Conservation (phyloP, 2,797 vertebrate genomes). For the Neoniphon sammara region DNA sequence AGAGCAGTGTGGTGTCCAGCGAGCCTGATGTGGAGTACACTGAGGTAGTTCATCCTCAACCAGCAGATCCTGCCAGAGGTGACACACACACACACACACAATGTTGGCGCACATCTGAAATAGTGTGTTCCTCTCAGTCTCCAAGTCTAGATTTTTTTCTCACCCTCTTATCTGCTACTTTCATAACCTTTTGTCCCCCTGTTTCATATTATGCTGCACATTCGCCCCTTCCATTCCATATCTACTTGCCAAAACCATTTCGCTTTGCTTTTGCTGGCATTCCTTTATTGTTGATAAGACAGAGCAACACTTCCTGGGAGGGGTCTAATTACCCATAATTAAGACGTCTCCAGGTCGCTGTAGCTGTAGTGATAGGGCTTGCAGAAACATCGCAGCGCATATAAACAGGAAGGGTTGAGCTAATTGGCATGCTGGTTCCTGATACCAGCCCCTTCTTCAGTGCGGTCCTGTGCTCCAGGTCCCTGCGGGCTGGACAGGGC, state of each 20-base stretch:
- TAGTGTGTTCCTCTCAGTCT: background rate
- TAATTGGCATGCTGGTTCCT: constrained; percentile 57
- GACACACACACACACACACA: constrained; percentile 33
- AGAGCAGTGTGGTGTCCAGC: constrained; percentile 63
- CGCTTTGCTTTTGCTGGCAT: constrained; percentile 48
- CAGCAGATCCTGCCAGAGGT: constrained; percentile 84
- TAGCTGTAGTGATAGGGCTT: constrained; percentile 55
- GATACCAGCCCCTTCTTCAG: constrained; percentile 30
- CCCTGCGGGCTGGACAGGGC: constrained; percentile 24
- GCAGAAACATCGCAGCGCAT: constrained; percentile 41
- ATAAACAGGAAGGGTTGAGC: constrained; percentile 84
- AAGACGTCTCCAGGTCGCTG: constrained; percentile 56
- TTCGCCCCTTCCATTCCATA: background rate
- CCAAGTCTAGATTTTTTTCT: background rate
- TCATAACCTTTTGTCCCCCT: background rate
- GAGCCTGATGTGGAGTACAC: constrained; percentile 90
- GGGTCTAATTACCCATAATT: constrained; percentile 76
- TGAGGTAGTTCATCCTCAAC: constrained; percentile 87
- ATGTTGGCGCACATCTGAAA: background rate
- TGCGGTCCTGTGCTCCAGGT: constrained; percentile 17
- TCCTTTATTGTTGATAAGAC: constrained; percentile 68
- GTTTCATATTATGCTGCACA: background rate
- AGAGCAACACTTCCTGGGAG: constrained; percentile 71
- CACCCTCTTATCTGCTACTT: background rate
- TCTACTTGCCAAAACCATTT: constrained; percentile 19